Base-by-base conservation (phyloP, 2,113 vertebrate species). In the Paedocypris sp. region DNA sequence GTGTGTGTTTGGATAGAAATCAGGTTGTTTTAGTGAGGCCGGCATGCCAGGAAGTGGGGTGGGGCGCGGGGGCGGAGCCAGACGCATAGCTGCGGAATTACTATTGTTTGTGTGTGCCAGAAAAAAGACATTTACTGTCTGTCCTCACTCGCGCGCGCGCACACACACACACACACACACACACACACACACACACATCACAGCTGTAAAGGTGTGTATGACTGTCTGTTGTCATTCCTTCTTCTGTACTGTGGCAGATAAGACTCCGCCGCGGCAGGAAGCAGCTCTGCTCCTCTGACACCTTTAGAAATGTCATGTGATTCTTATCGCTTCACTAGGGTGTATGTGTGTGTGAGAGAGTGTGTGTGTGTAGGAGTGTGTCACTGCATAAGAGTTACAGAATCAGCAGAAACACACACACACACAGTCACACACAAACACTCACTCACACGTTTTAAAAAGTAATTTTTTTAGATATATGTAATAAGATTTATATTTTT, bases 1-100 rank as follows among this genome's bases (percentile, higher is more conserved):
- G 80, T 80, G 41, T 73, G 78, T 82, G 80, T 84, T 85, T 86
- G 75, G 69, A 76, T 77, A 78, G 81, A 76, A 82, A 80, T 80
- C 75, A 67, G 76, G 76, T 73, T 72, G 79, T 77, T 69, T 7
- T 60, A 71, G 73, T 36, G 63, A 72, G 47, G 68, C 43, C 28
- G 58, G n/a, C 72, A 73, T 51, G 12, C 11, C 6, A n/a, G 10
- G 66, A 12, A 16, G 8, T 22, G 18, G 23, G 42, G 36, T 20
- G 3, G 20, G 66, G 13, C 25, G 8, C 20, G 18, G 23, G 42
- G 36, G 29, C 5, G 20, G 33, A 32, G 48, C 29, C 18, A 25
- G 11, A 6, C 5, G 35, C 2, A 22, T n/a, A 4, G 19, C 33
- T 5, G 28, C 15, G 9, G 35, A 18, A 13, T 13, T 16, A 16